phyloP scores from a whole-genome alignment of 2,888 invertebrate species.

The Oxyteleia sp. region DNA sequence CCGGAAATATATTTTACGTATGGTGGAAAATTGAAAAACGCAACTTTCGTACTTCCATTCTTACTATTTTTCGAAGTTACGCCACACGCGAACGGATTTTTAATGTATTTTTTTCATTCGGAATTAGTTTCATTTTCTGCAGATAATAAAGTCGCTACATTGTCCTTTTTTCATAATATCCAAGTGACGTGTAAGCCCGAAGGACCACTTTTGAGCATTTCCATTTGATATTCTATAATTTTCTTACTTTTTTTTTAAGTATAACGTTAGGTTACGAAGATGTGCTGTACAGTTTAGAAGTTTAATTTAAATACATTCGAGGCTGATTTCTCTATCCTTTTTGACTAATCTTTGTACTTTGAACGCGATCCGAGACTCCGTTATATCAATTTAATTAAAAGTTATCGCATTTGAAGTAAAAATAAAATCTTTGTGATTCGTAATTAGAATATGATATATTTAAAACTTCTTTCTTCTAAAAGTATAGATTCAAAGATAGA shows the following conservation, averaged over 20 bases:
- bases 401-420: not conserved
- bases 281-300: slow-evolving; percentile 22
- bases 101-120: slow-evolving; percentile 28
- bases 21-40: slow-evolving; percentile 6
- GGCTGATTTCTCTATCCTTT: slow-evolving; percentile 8
- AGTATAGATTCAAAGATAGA: slow-evolving; percentile 4
- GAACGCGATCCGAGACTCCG: not conserved
- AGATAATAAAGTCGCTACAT: slow-evolving; percentile 41
- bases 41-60: slow-evolving; percentile 11
- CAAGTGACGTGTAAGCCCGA: slow-evolving; percentile 45
- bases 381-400: not conserved
- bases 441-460: not conserved
- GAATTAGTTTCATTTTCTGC: slow-evolving; percentile 48
- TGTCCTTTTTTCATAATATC: slow-evolving; percentile 45
- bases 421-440: not conserved
- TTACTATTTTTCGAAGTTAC: not conserved
- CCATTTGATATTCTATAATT: slow-evolving; percentile 62
- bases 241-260: slow-evolving; percentile 38
- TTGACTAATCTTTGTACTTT: slow-evolving; percentile 15
- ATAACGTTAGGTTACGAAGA: slow-evolving; percentile 12
- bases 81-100: slow-evolving; percentile 2
- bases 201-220: slow-evolving; percentile 56
- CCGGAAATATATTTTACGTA: slow-evolving; percentile 17
- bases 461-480: not conserved
- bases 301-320: slow-evolving; percentile 41